These are phyloP conservation scores for Phalangium opilio DNA, from an alignment of 2,888 invertebrate species.

Conservation along the genomic window DNA sequence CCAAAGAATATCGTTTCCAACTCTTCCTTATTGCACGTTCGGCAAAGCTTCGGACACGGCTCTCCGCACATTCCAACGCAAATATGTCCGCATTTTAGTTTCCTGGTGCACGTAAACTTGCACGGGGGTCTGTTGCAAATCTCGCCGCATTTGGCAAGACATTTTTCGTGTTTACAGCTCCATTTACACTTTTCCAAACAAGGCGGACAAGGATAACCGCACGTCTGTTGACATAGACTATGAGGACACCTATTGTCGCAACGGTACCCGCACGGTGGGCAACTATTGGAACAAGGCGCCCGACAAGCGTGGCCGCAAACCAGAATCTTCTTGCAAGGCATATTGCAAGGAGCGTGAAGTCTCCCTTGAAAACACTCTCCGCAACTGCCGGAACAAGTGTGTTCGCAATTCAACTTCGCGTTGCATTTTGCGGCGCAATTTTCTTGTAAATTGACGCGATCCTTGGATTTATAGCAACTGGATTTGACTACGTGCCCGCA, in stretches of 20 bases:
- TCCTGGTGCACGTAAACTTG: conserved; percentile 26
- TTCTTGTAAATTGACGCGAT: conserved; percentile 1
- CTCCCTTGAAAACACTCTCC: conserved; percentile 28
- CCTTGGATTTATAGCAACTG: too few species aligned
- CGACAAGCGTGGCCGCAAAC: conserved; percentile 31
- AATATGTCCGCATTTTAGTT: conserved; percentile 40
- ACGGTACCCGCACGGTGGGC: conserved; percentile 28
- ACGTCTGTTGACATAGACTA: conserved; percentile 24
- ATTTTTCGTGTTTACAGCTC: conserved; percentile 27
- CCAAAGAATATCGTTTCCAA: too few species aligned
- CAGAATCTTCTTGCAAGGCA: conserved; percentile 26
- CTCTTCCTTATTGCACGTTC: conserved; percentile 39
- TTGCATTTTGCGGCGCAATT: conserved; percentile 22
- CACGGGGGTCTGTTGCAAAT: conserved; percentile 30
- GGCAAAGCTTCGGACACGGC: conserved; percentile 45
- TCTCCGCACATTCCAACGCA: conserved; percentile 59
- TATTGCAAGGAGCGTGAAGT: conserved; percentile 27
- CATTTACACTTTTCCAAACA: conserved; percentile 30
- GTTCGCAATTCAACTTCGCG: conserved; percentile 24
- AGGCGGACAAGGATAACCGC: conserved; percentile 25
- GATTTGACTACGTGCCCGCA: too few species aligned
- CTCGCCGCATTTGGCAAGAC: conserved; percentile 28
- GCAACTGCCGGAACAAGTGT: conserved; percentile 29
- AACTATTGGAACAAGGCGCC: conserved; percentile 27
- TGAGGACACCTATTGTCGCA: conserved; percentile 29